Evolutionary conservation across 2,113 vertebrate genomes (phyloP).

Genomic region (Spermophilus dauricus): DNA sequence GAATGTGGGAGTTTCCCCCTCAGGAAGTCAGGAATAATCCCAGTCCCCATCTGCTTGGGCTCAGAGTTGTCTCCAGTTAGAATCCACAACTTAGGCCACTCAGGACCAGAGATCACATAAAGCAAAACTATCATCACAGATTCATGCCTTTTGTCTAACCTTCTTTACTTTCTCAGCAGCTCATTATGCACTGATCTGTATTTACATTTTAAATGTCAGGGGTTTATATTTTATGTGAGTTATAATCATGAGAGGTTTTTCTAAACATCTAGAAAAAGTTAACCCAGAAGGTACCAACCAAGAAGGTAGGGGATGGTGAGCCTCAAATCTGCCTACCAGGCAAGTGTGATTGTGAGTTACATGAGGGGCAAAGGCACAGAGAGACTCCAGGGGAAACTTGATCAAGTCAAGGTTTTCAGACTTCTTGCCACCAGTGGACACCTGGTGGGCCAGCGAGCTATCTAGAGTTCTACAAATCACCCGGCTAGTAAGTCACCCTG

Average conservation of each 20-base stretch:
- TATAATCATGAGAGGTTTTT: neutral
- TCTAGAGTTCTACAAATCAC: neutral
- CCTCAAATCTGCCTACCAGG: no score
- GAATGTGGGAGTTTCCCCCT: neutral
- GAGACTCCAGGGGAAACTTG: neutral
- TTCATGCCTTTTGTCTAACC: neutral
- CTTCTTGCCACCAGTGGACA: neutral
- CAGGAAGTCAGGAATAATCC: neutral
- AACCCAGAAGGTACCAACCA: neutral
- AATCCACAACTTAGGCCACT: neutral
- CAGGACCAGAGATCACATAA: neutral
- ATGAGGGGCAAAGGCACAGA: neutral
- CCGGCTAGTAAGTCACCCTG: neutral
- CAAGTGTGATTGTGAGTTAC: no score
- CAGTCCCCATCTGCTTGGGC: neutral
- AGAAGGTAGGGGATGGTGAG: no score
- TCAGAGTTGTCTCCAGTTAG: neutral
- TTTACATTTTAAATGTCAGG: neutral
- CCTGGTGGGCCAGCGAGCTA: neutral
- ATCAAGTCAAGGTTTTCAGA: neutral
- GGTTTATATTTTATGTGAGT: neutral
- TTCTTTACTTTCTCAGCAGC: neutral
- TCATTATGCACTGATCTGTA: neutral
- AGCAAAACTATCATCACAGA: neutral
- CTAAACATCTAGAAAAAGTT: neutral